A percentile compares a stretch with the other conserved stretches of the same genome.
Evolutionary conservation across 1,140 invertebrate genomes (phyloP).

Genomic region (Heliconius eleuchia): DNA sequence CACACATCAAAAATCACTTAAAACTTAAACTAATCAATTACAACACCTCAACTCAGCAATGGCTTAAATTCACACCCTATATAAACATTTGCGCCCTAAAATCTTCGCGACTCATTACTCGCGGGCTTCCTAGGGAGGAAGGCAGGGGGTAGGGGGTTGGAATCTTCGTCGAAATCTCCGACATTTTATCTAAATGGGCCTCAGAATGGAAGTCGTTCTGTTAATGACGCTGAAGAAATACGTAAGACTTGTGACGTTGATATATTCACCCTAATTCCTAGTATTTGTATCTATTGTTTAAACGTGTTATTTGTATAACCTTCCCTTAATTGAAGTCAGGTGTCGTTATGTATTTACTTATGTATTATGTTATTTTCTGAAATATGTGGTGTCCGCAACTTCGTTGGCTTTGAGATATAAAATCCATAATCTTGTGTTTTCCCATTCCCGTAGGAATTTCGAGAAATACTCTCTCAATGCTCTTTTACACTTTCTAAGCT

Average conservation of each 20-base stretch:
- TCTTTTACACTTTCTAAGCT: too few species aligned
- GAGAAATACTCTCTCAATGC: too few species aligned
- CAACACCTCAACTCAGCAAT: slow-evolving; percentile 33
- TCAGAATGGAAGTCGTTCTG: slow-evolving; percentile 72
- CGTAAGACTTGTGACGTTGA: slow-evolving; percentile 66
- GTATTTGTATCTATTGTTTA: slow-evolving; percentile 29
- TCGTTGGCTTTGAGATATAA: too few species aligned
- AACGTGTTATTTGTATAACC: slow-evolving; percentile 25
- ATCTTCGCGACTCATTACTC: slow-evolving; percentile 79
- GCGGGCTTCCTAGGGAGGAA: slow-evolving; percentile 40
- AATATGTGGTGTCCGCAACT: too few species aligned
- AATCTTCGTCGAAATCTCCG: slow-evolving; percentile 78
- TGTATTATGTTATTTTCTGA: not conserved
- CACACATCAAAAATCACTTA: slow-evolving; percentile 1
- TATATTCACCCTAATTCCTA: slow-evolving; percentile 43
- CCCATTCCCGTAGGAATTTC: too few species aligned
- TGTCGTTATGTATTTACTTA: slow-evolving; percentile 22
- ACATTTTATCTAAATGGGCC: slow-evolving; percentile 80
- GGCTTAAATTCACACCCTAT: slow-evolving; percentile 73
- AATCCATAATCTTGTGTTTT: too few species aligned
- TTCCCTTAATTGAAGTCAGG: slow-evolving; percentile 31
- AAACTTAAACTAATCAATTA: slow-evolving; percentile 37
- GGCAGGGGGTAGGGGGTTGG: slow-evolving; percentile 37
- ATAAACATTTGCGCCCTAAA: slow-evolving; percentile 77
- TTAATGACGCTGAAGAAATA: slow-evolving; percentile 78